Conservation (phyloP, 2,888 invertebrate species). For the Escarpia spicata region DNA sequence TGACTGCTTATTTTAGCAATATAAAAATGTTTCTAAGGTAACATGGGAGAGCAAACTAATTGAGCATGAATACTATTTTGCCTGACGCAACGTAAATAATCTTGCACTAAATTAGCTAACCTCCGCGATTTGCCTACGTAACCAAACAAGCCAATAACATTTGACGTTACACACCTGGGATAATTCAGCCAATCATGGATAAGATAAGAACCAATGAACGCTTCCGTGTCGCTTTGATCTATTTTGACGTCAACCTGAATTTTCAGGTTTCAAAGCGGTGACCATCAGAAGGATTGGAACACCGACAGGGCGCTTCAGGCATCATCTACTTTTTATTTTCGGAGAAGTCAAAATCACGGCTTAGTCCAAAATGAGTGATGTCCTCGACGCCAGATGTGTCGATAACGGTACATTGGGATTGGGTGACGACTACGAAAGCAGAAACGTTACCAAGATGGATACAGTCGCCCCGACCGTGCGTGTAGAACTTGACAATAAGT, state of each 20-base stretch:
- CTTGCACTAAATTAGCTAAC: constrained; percentile 1
- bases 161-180: constrained; percentile 8
- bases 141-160: constrained; percentile 16
- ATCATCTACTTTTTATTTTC: constrained; percentile 16
- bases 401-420: constrained; percentile 16
- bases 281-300: constrained; percentile 13
- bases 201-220: constrained; percentile 16
- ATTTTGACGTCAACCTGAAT: constrained; percentile 13
- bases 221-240: constrained; percentile 16
- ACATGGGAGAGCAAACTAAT: background rate
- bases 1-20: background rate
- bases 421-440: constrained; percentile 10
- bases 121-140: background rate
- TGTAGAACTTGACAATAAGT: constrained; percentile 16
- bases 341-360: constrained; percentile 16
- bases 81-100: background rate
- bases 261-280: background rate
- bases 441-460: constrained; percentile 13
- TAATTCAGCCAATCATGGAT: background rate
- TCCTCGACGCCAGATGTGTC: constrained; percentile 16
- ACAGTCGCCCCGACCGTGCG: constrained; percentile 16
- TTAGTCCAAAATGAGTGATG: constrained; percentile 16
- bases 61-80: background rate
- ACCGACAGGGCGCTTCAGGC: constrained; percentile 13
- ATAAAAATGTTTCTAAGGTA: background rate